These are phyloP conservation scores for Baryphthengus martii DNA, from an alignment of 2,113 vertebrate genomes.

Conservation along the genomic window DNA sequence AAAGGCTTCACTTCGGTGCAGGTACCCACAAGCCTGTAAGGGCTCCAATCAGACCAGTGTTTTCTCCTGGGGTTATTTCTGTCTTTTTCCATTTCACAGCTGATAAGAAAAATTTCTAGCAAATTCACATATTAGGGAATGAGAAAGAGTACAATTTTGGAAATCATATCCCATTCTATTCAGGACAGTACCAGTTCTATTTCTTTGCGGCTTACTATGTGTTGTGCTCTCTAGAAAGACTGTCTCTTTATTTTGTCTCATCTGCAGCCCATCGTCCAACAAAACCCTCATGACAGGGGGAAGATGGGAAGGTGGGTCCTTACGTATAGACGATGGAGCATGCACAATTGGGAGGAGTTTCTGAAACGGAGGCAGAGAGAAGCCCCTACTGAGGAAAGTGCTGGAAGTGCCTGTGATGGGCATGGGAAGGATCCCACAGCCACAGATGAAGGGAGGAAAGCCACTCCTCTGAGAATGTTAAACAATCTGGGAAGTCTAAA, in stretches of 20 bases:
- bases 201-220: neutral
- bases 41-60: neutral
- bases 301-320: neutral
- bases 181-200: neutral
- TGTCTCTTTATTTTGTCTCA: neutral
- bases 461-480: neutral
- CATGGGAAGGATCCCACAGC: neutral
- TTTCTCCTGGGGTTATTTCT: neutral
- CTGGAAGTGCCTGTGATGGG: neutral
- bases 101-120: neutral
- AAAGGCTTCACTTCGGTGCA: neutral
- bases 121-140: neutral
- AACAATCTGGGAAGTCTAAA: neutral
- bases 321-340: accelerated
- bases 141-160: neutral
- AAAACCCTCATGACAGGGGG: neutral
- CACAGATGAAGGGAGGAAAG: neutral
- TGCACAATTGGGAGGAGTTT: neutral
- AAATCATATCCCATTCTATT: neutral
- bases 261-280: accelerated
- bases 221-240: neutral
- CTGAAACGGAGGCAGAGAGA: accelerated
- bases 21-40: neutral
- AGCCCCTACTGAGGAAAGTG: neutral
- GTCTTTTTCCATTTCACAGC: neutral